These are phyloP conservation scores for Lophotriccus pileatus DNA, from an alignment of 2,797 vertebrate genomes.

Conservation along the genomic window DNA sequence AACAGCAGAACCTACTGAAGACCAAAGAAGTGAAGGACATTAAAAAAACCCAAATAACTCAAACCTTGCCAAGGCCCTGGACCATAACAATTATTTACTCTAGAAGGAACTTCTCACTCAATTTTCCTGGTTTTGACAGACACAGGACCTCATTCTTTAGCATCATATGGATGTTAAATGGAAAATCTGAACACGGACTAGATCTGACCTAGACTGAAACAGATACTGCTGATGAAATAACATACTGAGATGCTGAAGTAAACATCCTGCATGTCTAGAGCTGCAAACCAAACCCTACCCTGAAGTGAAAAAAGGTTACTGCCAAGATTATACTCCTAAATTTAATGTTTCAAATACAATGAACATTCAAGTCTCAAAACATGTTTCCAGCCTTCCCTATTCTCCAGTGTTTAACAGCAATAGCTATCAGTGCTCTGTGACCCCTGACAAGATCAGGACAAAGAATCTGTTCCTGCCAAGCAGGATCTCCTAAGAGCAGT, in stretches of 20 bases:
- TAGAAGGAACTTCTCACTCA: neutral
- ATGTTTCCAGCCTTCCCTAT: neutral
- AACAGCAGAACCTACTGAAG: neutral
- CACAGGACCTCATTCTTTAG: neutral
- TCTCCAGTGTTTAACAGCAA: neutral
- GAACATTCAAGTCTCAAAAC: neutral
- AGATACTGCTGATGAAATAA: neutral
- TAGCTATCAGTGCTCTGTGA: neutral
- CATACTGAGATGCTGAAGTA: neutral
- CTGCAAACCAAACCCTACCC: neutral
- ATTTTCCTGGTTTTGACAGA: neutral
- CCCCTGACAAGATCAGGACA: neutral
- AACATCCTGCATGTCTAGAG: conserved; percentile 7
- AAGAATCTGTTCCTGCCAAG: neutral
- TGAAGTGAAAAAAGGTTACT: neutral
- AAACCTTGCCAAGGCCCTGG: neutral
- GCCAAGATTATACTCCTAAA: neutral
- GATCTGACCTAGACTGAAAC: neutral
- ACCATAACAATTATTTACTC: neutral
- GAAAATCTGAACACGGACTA: neutral
- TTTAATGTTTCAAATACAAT: neutral
- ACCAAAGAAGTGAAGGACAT: neutral
- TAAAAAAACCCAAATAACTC: neutral
- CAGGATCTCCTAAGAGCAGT: neutral
- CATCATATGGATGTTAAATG: neutral